Percentiles rank a stretch among this genome's conserved stretches.
Conservation (phyloP, 2,113 vertebrate species). For the Corythaixoides concolor region DNA sequence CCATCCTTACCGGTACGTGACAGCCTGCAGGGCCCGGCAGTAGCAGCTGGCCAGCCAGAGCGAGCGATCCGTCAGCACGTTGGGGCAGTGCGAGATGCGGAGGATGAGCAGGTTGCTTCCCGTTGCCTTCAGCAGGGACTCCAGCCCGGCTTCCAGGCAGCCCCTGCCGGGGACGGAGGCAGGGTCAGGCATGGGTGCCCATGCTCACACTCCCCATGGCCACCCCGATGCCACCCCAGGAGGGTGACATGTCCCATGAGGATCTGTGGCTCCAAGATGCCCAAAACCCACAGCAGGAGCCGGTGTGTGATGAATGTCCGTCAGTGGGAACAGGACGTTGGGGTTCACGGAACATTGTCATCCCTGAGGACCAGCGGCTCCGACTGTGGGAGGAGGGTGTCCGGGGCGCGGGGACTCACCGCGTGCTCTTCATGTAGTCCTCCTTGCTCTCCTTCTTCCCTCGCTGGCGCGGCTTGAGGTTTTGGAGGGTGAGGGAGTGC, state of each 20-base stretch:
- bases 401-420: conserved; percentile 71
- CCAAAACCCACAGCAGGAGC: not conserved
- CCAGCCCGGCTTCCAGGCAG: conserved; percentile 93
- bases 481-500: conserved; percentile 97
- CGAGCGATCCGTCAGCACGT: conserved; percentile 96
- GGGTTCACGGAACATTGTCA: not conserved
- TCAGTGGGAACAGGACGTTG: accelerated
- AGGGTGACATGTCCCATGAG: not conserved
- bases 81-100: conserved; percentile 97
- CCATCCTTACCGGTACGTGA: conserved; percentile 88
- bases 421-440: conserved; percentile 96
- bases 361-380: not conserved
- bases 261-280: accelerated
- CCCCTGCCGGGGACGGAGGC: conserved; percentile 74
- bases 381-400: not conserved
- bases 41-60: conserved; percentile 99
- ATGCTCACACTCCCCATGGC: accelerated
- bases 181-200: accelerated
- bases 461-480: conserved; percentile 94
- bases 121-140: conserved; percentile 92
- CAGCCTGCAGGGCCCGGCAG: conserved; percentile 94
- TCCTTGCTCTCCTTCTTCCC: conserved; percentile 98
- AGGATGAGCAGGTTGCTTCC: conserved; percentile 95
- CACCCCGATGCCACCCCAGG: not conserved
- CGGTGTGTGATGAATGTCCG: accelerated